Evolutionary conservation across 2,797 vertebrate genomes (phyloP).

Genomic region (Sebastiscus tertius): DNA sequence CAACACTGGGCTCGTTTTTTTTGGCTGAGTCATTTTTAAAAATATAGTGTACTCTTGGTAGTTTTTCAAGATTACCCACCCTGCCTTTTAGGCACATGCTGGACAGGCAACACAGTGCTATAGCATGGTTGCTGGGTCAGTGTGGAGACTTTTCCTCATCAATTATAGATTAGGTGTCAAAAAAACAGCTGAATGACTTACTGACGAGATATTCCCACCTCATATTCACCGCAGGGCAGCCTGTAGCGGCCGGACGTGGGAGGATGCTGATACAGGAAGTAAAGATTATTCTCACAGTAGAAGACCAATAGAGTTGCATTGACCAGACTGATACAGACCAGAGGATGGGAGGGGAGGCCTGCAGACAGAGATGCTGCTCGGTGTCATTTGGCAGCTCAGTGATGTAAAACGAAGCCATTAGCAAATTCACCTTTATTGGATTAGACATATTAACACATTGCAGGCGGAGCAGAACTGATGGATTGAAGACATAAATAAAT

Average conservation of each 20-base stretch:
- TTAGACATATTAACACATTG: slow-evolving; percentile 24
- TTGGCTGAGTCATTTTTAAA: too few relatives aligned
- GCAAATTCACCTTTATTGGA: slow-evolving; percentile 17
- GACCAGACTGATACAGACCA: slow-evolving; percentile 30
- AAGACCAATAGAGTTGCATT: neutral
- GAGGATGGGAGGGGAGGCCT: slow-evolving; percentile 9
- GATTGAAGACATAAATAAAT: slow-evolving; percentile 4
- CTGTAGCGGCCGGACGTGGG: neutral
- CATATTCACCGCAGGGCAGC: slow-evolving; percentile 9
- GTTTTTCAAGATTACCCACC: too few relatives aligned
- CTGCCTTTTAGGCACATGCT: neutral
- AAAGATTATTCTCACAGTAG: neutral
- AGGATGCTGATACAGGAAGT: slow-evolving; percentile 7
- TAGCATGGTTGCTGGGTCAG: neutral
- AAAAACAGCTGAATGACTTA: neutral
- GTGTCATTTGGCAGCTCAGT: slow-evolving; percentile 46
- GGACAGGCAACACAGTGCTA: neutral
- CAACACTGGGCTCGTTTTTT: accelerated
- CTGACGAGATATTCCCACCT: slow-evolving; percentile 2
- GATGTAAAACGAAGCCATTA: slow-evolving; percentile 51
- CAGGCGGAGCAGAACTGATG: slow-evolving; percentile 24
- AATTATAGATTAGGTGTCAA: neutral
- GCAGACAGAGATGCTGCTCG: slow-evolving; percentile 21
- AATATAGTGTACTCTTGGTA: too few relatives aligned
- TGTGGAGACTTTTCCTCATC: slow-evolving; percentile 12